Evolutionary conservation across 2,797 vertebrate species (phyloP).

Genomic region (Gallirallus australis): DNA sequence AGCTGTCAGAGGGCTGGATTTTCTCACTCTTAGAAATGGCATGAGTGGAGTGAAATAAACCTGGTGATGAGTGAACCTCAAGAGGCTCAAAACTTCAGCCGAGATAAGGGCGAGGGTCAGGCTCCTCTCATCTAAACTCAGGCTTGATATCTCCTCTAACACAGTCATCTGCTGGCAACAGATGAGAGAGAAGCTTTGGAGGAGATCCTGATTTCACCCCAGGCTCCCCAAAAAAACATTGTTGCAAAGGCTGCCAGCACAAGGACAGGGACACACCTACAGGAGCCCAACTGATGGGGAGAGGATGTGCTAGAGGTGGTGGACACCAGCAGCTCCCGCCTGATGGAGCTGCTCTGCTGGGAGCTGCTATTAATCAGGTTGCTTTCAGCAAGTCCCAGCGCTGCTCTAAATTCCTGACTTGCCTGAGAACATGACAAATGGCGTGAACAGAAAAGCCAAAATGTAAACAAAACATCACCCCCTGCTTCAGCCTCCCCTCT

Average conservation of each 20-base stretch:
- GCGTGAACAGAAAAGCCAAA: slow-evolving; percentile 36
- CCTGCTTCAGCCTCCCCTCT: not conserved
- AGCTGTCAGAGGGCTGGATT: slow-evolving; percentile 13
- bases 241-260: not conserved
- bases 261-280: not conserved
- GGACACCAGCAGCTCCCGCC: not conserved
- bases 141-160: not conserved
- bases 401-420: slow-evolving; percentile 41
- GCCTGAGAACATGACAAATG: slow-evolving; percentile 43
- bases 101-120: not conserved
- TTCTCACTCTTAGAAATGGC: slow-evolving; percentile 21
- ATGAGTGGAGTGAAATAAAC: not conserved
- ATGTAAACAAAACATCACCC: slow-evolving; percentile 36
- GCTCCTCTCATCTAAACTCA: slow-evolving; percentile 8
- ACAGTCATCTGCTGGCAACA: not conserved
- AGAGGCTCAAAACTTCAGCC: slow-evolving; percentile 20
- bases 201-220: not conserved
- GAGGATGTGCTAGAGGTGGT: not conserved
- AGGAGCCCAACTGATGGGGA: fast-evolving
- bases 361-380: slow-evolving; percentile 37
- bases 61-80: not conserved
- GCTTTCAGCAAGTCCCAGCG: slow-evolving; percentile 19
- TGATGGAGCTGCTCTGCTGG: not conserved
- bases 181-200: not conserved
- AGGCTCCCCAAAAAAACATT: not conserved